phyloP scores from a whole-genome alignment of 2,797 vertebrate species.

The Esox lucius region DNA sequence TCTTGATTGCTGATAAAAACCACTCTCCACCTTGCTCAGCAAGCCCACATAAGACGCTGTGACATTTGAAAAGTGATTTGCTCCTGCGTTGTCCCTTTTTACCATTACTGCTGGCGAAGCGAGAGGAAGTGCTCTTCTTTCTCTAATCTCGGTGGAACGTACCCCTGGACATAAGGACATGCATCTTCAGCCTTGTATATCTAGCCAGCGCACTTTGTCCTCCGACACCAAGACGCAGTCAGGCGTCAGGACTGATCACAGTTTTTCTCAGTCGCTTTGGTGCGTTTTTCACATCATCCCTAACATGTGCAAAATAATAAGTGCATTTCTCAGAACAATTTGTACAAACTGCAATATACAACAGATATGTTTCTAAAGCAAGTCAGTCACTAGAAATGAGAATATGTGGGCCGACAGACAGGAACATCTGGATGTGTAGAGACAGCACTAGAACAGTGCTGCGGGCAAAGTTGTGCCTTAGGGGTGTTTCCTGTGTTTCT shows the following conservation, averaged over 20 bases:
- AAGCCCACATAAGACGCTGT: conserved; percentile 25
- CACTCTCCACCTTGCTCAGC: conserved; percentile 28
- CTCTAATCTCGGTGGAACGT: conserved; percentile 64
- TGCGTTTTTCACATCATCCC: too few relatives aligned
- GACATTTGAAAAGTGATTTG: conserved; percentile 50
- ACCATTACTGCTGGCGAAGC: conserved; percentile 36
- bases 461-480: too few relatives aligned
- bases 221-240: conserved; percentile 25
- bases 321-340: too few relatives aligned
- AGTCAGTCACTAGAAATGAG: too few relatives aligned
- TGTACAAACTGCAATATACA: too few relatives aligned
- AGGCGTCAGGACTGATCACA: conserved; percentile 10
- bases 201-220: conserved; percentile 23
- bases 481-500: too few relatives aligned
- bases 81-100: conserved; percentile 35
- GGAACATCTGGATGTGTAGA: too few relatives aligned
- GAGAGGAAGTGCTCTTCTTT: conserved; percentile 43
- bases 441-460: too few relatives aligned
- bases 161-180: conserved; percentile 42
- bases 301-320: too few relatives aligned
- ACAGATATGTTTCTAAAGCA: too few relatives aligned
- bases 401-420: too few relatives aligned
- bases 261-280: too few relatives aligned
- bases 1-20: conserved; percentile 41
- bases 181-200: conserved; percentile 28